These are phyloP conservation scores for Okamejei kenojei DNA, from an alignment of 2,797 vertebrate species.

Conservation along the genomic window DNA sequence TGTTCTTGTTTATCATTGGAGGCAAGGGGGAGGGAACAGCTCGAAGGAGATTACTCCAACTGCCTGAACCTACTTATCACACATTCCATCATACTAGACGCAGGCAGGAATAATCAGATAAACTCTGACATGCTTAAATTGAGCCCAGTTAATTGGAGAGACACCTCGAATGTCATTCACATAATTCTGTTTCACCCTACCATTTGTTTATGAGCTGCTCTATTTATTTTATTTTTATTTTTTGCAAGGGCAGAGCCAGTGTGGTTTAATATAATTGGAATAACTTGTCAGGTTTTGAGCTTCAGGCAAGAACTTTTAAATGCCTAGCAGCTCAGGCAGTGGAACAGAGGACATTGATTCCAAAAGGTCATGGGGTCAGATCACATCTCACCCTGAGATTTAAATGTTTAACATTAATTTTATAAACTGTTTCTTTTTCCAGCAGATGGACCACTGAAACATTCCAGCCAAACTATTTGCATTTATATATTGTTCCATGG, in stretches of 20 bases:
- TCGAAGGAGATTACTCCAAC: slow-evolving; percentile 26
- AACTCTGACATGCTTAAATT: slow-evolving; percentile 42
- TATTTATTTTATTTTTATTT: neutral
- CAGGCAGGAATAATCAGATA: slow-evolving; percentile 41
- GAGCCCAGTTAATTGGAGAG: slow-evolving; percentile 40
- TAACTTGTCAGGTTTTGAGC: neutral
- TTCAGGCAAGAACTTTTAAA: slow-evolving; percentile 8
- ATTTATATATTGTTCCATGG: neutral
- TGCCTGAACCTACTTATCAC: slow-evolving; percentile 40
- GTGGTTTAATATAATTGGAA: neutral
- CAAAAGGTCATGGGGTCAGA: neutral
- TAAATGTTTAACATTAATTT: neutral
- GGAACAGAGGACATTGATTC: too few species aligned
- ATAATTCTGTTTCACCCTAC: neutral
- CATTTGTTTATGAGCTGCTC: neutral
- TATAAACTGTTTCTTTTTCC: neutral
- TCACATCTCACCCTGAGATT: neutral
- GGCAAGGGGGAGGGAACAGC: slow-evolving; percentile 22
- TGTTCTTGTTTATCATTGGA: slow-evolving; percentile 46
- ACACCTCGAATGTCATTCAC: slow-evolving; percentile 36
- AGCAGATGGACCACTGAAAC: slow-evolving; percentile 6
- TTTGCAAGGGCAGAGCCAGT: neutral
- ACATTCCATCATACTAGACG: slow-evolving; percentile 47
- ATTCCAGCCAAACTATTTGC: neutral
- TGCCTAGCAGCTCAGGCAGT: neutral